These are phyloP conservation scores for Eciton burchellii DNA, from an alignment of 1,140 invertebrate species.

Conservation along the genomic window DNA sequence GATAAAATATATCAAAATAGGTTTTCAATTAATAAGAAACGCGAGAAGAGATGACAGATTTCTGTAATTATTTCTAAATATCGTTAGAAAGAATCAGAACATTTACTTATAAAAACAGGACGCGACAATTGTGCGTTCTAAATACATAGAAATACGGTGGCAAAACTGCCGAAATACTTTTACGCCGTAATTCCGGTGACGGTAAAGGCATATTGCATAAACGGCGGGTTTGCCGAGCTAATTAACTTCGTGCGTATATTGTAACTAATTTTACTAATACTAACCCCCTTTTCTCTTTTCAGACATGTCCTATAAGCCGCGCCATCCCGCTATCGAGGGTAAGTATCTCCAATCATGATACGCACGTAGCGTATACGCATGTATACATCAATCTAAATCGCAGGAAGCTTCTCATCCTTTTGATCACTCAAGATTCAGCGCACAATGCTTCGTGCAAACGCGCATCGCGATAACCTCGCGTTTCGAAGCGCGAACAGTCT, in stretches of 20 bases:
- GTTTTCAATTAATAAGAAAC: background rate
- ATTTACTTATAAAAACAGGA: background rate
- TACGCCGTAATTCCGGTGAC: slow-evolving; percentile 17
- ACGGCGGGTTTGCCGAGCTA: slow-evolving; percentile 14
- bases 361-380: slow-evolving; percentile 12
- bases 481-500: slow-evolving; percentile 33
- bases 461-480: slow-evolving; percentile 36
- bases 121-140: background rate
- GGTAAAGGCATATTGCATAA: background rate
- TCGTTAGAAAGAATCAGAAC: slow-evolving; percentile 8
- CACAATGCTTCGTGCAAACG: slow-evolving; percentile 3
- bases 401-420: slow-evolving; percentile 20
- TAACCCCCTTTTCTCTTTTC: slow-evolving; percentile 80
- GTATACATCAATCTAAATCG: slow-evolving; percentile 49
- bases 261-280: slow-evolving; percentile 76
- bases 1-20: no score
- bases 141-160: background rate
- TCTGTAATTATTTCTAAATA: background rate
- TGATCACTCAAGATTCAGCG: background rate
- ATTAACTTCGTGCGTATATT: slow-evolving; percentile 39
- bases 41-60: background rate
- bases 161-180: slow-evolving; percentile 12
- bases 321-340: slow-evolving; percentile 86
- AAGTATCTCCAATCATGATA: slow-evolving; percentile 76
- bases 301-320: slow-evolving; percentile 86